Conservation (phyloP, 2,113 vertebrate species). For the Columbina picui region DNA sequence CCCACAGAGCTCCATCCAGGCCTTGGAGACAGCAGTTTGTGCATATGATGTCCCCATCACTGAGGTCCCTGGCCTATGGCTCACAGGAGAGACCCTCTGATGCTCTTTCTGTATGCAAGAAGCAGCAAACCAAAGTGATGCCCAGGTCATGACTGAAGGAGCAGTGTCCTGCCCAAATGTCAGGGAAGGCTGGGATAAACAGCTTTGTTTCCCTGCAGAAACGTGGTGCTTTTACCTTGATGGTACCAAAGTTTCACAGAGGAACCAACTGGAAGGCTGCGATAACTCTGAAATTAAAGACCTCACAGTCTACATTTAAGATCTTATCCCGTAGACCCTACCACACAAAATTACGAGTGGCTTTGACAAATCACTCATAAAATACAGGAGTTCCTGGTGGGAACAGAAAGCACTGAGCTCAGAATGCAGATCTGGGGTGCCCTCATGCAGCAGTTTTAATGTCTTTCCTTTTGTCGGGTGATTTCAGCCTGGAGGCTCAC, state of each 20-base stretch:
- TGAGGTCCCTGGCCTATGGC: background rate
- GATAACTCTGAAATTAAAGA: background rate
- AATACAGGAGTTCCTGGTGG: background rate
- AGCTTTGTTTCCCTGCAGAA: background rate
- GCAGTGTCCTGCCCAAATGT: fast-evolving
- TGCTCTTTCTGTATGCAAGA: background rate
- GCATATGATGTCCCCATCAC: background rate
- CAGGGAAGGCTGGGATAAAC: background rate
- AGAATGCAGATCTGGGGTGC: background rate
- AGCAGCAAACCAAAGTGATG: background rate
- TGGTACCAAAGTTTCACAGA: background rate
- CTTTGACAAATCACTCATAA: background rate
- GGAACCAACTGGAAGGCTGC: background rate
- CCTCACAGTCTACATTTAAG: background rate
- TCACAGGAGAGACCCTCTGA: background rate
- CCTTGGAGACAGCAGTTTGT: fast-evolving
- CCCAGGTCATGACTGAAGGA: background rate
- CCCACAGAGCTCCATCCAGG: background rate
- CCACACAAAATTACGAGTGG: background rate
- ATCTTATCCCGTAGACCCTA: background rate
- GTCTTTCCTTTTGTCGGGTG: background rate
- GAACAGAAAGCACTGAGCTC: background rate
- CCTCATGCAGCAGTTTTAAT: background rate
- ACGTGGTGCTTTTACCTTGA: background rate
- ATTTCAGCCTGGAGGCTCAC: slow-evolving; percentile 2